Evolutionary conservation across 2,113 vertebrate genomes (phyloP).

Genomic region (Phodopus roborovskii): DNA sequence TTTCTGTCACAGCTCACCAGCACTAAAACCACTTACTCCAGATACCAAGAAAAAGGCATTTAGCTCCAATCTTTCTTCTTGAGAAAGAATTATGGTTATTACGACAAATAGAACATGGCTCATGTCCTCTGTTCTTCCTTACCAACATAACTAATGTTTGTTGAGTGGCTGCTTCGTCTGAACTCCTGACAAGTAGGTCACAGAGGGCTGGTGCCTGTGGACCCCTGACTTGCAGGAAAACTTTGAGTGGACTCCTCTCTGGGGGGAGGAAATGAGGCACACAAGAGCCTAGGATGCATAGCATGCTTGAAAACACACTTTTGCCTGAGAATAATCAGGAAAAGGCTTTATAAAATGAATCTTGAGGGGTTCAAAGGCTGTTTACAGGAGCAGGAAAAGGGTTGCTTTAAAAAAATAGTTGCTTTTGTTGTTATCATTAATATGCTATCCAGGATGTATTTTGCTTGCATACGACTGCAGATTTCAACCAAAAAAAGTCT

Average conservation of each 20-base stretch:
- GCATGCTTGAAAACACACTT: not conserved
- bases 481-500: not conserved
- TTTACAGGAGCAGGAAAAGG: not conserved
- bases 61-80: not conserved
- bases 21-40: not conserved
- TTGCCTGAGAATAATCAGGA: not conserved
- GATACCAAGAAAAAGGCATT: not conserved
- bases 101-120: not conserved
- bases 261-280: not conserved
- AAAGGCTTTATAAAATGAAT: not conserved
- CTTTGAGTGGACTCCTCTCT: not conserved
- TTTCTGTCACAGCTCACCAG: constrained; percentile 4
- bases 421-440: not conserved
- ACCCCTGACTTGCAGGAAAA: not conserved
- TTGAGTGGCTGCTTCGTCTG: not conserved
- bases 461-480: not conserved
- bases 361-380: not conserved
- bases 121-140: not conserved
- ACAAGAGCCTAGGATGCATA: not conserved
- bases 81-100: constrained; percentile 10
- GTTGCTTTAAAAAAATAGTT: not conserved
- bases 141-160: not conserved
- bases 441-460: not conserved
- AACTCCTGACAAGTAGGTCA: not conserved
- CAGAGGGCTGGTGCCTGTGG: not conserved